Evolutionary conservation across 2,888 invertebrate species (phyloP).

Genomic region (Spatulosminthurus flaviceps): DNA sequence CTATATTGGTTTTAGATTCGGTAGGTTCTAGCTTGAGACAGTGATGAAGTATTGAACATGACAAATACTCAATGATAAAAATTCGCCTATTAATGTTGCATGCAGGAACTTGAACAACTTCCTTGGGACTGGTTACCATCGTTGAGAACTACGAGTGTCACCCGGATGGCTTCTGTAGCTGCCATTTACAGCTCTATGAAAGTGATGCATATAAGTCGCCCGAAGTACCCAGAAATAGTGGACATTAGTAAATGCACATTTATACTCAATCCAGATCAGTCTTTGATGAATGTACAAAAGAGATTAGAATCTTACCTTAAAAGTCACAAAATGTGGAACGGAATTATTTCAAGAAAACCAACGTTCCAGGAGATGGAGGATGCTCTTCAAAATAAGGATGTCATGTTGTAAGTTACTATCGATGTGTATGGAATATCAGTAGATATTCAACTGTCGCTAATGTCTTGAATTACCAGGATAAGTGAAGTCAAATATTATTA

Average conservation of each 20-base stretch:
- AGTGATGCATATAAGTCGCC: constrained; percentile 44
- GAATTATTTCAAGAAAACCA: constrained; percentile 71
- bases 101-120: constrained; percentile 76
- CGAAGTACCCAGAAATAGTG: constrained; percentile 48
- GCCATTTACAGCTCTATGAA: constrained; percentile 65
- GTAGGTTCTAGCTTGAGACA: constrained; percentile 49
- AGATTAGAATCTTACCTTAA: constrained; percentile 71
- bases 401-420: constrained; percentile 77
- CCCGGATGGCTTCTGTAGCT: constrained; percentile 76
- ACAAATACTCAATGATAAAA: too few species aligned
- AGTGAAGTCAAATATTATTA: too few species aligned
- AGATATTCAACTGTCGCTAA: too few species aligned
- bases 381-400: constrained; percentile 72
- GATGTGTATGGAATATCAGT: too few species aligned
- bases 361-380: constrained; percentile 70
- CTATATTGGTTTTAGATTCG: constrained; percentile 59
- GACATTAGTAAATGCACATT: constrained; percentile 67
- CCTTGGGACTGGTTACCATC: constrained; percentile 82
- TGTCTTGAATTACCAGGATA: too few species aligned
- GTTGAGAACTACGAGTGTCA: constrained; percentile 74
- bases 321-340: constrained; percentile 73
- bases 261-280: constrained; percentile 77
- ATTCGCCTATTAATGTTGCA: constrained; percentile 49
- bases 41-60: too few species aligned
- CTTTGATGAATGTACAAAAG: constrained; percentile 74